A percentile compares a stretch with the other conserved stretches of the same genome.
Evolutionary conservation across 2,888 invertebrate genomes (phyloP).

Genomic region (Tuberolachnus salignus): DNA sequence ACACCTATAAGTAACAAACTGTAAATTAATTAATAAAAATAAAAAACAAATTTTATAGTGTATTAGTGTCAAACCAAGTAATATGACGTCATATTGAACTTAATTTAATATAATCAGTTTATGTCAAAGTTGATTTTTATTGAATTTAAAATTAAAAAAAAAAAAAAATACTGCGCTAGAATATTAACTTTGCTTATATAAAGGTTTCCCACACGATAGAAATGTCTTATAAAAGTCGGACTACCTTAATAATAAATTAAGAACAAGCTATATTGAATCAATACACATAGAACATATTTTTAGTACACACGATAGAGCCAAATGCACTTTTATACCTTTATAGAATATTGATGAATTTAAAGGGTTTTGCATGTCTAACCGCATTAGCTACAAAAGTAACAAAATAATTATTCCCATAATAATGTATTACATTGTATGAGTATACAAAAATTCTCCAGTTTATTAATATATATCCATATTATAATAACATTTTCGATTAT

Average conservation of each 20-base stretch:
- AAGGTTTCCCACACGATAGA: not conserved
- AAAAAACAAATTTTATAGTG: too few relatives aligned
- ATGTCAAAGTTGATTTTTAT: not conserved
- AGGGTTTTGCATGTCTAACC: constrained; percentile 31
- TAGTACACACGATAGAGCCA: not conserved
- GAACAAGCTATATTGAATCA: constrained; percentile 37
- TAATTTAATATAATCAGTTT: not conserved
- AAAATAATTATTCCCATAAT: constrained; percentile 30
- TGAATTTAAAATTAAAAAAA: not conserved
- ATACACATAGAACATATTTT: constrained; percentile 30
- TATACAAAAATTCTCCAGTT: not conserved
- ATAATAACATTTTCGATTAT: too few relatives aligned
- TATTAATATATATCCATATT: not conserved
- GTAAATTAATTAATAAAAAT: too few relatives aligned
- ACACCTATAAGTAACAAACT: too few relatives aligned
- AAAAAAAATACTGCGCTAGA: not conserved
- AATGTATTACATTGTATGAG: constrained; percentile 5
- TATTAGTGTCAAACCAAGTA: too few relatives aligned
- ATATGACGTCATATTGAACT: not conserved
- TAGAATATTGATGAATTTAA: constrained; percentile 29
- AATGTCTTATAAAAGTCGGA: constrained; percentile 19
- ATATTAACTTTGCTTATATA: not conserved
- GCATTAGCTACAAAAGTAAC: constrained; percentile 7
- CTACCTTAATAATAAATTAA: constrained; percentile 32
- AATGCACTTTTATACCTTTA: constrained; percentile 39